Evolutionary conservation across 2,888 invertebrate genomes (phyloP), one percentile per base, ranked within the genome.

Genomic region (Drepanosiphum platanoidis): DNA sequence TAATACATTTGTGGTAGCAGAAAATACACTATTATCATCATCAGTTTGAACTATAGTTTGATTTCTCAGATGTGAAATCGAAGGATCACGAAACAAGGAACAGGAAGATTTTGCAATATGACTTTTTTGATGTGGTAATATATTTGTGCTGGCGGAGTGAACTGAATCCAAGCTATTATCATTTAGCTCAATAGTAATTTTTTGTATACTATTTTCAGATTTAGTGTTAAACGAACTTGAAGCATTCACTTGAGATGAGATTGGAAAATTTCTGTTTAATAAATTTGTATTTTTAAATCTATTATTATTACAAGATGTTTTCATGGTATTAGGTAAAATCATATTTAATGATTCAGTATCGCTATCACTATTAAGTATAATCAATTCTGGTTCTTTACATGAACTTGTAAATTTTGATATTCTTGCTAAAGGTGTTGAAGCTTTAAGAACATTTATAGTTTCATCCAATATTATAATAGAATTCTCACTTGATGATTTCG

Each of bases 341-440:
- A 82, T 82, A 61, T 39, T 30, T 42, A 81, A 8, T 30, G 71
- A 82, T n/a, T 61, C 81, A 77, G n/a, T 68, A 11, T 84, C 84
- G 58, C 75, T 84, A 46, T 83, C 74, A 83, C 74, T 83, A 68
- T 46, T 27, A 52, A 83, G 64, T 75, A 32, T 77, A 58, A 84
- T 84, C 42, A 84, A 0, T 15, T 84, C 75, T 30, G 84, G 68
- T 75, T 52, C 5, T 61, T 58, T 42, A 9, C 1, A 2, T n/a
- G 32, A 32, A 39, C 61, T 71, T n/a, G 27, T 27, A 22, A 30
- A 22, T 22, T 8, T 70, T 58, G 58, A 39, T 5, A 58, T 61
- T 81, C 39, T 39, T 1, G 39, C 22, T 3, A 9, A 52, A 80
- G 34, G 11, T 32, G n/a, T 18, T 30, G 58, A 27, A 80, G 3